Conservation (phyloP, 2,888 invertebrate genomes). For the Caradrina clavipalpis region DNA sequence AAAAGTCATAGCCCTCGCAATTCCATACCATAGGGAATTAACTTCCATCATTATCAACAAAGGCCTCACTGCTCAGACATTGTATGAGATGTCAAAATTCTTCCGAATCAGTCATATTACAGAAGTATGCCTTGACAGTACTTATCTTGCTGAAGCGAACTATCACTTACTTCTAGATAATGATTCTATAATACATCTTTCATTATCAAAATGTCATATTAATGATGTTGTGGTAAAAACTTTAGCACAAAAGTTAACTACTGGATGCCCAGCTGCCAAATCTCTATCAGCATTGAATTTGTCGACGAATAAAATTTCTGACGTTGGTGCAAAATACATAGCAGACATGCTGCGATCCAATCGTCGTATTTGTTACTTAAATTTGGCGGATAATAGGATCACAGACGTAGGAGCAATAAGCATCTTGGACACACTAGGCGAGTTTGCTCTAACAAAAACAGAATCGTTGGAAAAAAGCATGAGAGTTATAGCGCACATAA, state of each 20-base stretch:
- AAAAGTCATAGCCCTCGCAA: conserved; percentile 70
- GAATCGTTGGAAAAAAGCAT: conserved; percentile 53
- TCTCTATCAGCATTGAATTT: conserved; percentile 74
- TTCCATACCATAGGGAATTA: conserved; percentile 69
- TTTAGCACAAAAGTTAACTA: conserved; percentile 67
- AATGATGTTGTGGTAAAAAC: conserved; percentile 70
- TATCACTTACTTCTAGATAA: conserved; percentile 72
- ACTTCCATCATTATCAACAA: conserved; percentile 68
- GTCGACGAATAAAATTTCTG: conserved; percentile 77
- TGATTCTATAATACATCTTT: conserved; percentile 69
- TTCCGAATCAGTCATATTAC: conserved; percentile 75
- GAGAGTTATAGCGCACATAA: conserved; percentile 68
- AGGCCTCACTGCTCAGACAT: conserved; percentile 64
- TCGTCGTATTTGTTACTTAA: conserved; percentile 75
- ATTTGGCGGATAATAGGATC: conserved; percentile 76
- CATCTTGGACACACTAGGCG: conserved; percentile 64
- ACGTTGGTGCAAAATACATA: conserved; percentile 72
- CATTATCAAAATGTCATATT: conserved; percentile 76
- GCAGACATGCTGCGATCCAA: conserved; percentile 74
- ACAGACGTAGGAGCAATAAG: conserved; percentile 72
- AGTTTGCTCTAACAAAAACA: conserved; percentile 62
- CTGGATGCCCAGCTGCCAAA: conserved; percentile 71
- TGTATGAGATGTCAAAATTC: conserved; percentile 74
- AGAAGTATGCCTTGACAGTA: conserved; percentile 75
- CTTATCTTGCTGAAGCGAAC: conserved; percentile 69